phyloP scores from a whole-genome alignment of 2,113 vertebrate genomes.

The Siniperca knerii region DNA sequence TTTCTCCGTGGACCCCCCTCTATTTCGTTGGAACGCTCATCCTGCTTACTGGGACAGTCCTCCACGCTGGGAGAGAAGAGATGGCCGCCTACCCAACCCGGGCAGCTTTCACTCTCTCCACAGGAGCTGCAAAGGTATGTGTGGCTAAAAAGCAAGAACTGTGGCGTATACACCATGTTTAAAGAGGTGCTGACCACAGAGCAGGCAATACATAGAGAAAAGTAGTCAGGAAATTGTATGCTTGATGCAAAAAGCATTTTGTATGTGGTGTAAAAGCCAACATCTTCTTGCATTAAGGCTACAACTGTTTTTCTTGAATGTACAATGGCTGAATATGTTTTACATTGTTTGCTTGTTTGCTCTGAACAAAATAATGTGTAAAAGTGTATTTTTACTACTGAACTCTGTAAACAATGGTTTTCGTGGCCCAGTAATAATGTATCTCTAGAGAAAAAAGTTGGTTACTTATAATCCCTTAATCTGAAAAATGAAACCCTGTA shows the following conservation, averaged over 20 bases:
- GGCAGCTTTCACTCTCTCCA: slow-evolving; percentile 94
- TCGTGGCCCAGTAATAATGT: no score
- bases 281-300: neutral
- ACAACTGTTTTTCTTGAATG: neutral
- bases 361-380: no score
- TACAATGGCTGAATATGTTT: neutral
- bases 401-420: no score
- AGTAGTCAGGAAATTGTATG: neutral
- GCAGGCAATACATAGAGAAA: neutral
- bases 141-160: neutral
- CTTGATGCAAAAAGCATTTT: neutral
- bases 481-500: neutral
- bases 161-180: neutral
- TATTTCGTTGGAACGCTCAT: slow-evolving; percentile 81
- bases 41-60: slow-evolving; percentile 81
- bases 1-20: slow-evolving; percentile 79
- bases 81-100: slow-evolving; percentile 90
- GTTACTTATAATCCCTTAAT: neutral
- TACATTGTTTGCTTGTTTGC: neutral
- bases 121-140: slow-evolving; percentile 91
- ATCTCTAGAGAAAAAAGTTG: no score
- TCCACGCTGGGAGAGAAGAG: slow-evolving; percentile 85
- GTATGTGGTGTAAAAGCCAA: neutral
- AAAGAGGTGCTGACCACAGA: neutral
- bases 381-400: no score